These are phyloP conservation scores for Dermatemys mawii DNA, from an alignment of 2,113 vertebrate genomes.

Conservation along the genomic window DNA sequence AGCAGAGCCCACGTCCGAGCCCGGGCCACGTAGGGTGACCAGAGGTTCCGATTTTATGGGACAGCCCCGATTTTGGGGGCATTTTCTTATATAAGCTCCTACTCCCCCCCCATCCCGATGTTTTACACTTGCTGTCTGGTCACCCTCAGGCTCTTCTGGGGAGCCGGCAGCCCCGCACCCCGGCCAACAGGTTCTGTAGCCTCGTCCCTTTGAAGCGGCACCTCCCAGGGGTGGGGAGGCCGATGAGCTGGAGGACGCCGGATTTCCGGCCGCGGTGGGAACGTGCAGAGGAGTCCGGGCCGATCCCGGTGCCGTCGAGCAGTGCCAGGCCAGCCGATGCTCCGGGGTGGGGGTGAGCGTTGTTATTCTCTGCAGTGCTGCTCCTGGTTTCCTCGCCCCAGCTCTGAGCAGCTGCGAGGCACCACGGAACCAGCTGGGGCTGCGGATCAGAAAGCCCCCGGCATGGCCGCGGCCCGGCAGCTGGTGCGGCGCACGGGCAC, in stretches of 20 bases:
- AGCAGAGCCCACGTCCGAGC: neutral
- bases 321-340: neutral
- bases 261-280: neutral
- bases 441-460: neutral
- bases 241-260: neutral
- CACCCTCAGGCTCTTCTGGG: neutral
- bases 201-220: neutral
- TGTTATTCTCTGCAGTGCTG: neutral
- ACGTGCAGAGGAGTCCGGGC: neutral
- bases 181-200: neutral
- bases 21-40: neutral
- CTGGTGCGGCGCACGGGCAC: too few species aligned
- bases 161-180: neutral
- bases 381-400: neutral
- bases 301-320: neutral
- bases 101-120: too few species aligned
- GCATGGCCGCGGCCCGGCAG: neutral
- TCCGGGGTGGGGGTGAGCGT: too few species aligned
- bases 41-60: too few species aligned
- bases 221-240: neutral
- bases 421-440: neutral
- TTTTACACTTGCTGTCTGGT: too few species aligned
- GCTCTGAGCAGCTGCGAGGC: neutral
- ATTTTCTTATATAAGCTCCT: too few species aligned
- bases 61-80: too few species aligned